Base-by-base conservation (phyloP, 1,140 invertebrate species). In the Drosophila triauraria region DNA sequence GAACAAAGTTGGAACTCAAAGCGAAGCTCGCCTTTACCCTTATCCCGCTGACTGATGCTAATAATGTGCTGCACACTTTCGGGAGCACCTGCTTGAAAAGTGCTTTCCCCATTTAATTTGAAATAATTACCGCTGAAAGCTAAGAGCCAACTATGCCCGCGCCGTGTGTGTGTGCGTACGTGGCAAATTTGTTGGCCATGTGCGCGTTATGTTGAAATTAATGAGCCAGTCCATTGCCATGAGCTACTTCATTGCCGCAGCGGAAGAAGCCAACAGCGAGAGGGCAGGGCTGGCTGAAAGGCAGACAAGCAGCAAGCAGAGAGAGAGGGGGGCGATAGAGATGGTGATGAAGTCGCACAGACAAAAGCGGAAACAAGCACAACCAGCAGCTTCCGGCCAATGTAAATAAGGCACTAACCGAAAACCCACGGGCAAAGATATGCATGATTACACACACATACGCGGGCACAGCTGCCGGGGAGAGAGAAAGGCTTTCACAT, bases 41-140 rank as follows among this genome's bases (percentile, higher is more conserved):
- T 59, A 32, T 17, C 17, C n/a, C 51, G 27, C 38, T 47, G 38
- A 58, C 74, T 40, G 77, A 47, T 84, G 78, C 62, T 77, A 84
- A 80, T 77, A 84, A 84, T 65, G 60, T 67, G 60, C 32, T 72
- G 62, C 67, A 68, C 27, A 71, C 57, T 72, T 85, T 60, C 42
- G 50, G 63, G 74, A 61, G 80, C 75, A 77, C 59, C 62, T 68
- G 65, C 42, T 48, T 61, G 54, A 75, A 85, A 81, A 82, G 78
- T 68, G 68, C 70, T 79, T 72, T 76, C 35, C 59, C 50, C 63
- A 62, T 82, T 86, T 82, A 82, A 86, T 82, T 79, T 67, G 65
- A 86, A 82, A 79, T 86, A 86, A 86, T 82, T 82, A 76, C 78
- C 75, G 80, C 44, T 58, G 54, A 74, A 80, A 60, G 61, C 64